Base-by-base conservation (phyloP, 2,797 vertebrate genomes). In the Melanogrammus aeglefinus region DNA sequence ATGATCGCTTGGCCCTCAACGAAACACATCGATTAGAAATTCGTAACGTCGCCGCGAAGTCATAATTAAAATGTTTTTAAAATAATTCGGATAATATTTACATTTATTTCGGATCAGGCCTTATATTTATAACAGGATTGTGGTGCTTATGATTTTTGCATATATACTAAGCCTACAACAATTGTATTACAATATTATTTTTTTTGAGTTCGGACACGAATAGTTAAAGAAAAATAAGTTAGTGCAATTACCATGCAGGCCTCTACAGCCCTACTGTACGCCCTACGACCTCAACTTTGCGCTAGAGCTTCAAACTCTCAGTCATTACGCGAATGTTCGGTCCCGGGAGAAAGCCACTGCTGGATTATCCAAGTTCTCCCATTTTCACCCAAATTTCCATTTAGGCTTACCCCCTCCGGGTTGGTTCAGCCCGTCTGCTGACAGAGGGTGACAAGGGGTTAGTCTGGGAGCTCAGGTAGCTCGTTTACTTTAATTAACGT, bases 401-500 rank as follows among this genome's bases (percentile, higher is more conserved):
- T 21, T 57, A 1, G 51, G 51, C 51, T 57, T 57, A 57, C 35
- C 75, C 9, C 77, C 24, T 24, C 79, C 39, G 73, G 80, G 72
- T 29, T 79, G 85, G 79, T 38, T 72, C 77, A 13, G 71, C 76
- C 79, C 76, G 85, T 82, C 82, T 88, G 88, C 87, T 92, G 91
- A 91, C 92, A 91, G 86, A 86, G 84, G 86, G 91, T 93, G 91
- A 92, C 91, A 90, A 7, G 85, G 89, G 91, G 91, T 93, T 89
- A 92, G 87, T 87, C 84, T 79, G 80, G 85, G 89, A 91, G 92
- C 91, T 91, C 91, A 93, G 91, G 91, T 91, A 93, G 88, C 93
- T 94, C 89, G 88, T 94, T 94, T 93, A 92, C 90, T 94, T 92
- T 93, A 94, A 93, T 94, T 93, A 94, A 93, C 87, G 90, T 93